Percentiles rank a stretch among this genome's conserved stretches.
Conservation (phyloP, 2,113 vertebrate genomes). For the Microcebus tavaratra region DNA sequence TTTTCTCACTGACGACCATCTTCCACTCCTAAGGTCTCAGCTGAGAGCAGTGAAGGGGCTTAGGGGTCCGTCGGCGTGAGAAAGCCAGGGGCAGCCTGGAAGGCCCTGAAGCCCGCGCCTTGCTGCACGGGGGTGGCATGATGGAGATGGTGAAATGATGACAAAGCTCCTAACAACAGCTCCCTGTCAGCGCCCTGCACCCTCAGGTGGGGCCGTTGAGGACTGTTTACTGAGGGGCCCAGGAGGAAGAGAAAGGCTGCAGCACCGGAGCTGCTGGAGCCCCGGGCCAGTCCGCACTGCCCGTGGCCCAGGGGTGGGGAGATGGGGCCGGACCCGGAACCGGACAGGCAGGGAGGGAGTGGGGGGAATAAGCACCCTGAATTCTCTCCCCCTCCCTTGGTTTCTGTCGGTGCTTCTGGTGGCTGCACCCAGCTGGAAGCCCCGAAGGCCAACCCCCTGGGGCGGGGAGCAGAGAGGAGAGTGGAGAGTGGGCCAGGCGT, state of each 20-base stretch:
- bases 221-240: not conserved
- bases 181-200: not conserved
- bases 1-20: not conserved
- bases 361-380: not conserved
- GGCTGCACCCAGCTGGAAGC: not conserved
- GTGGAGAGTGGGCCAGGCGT: not conserved
- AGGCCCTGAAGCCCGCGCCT: too few relatives aligned
- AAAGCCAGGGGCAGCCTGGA: not conserved
- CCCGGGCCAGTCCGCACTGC: not conserved
- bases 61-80: not conserved
- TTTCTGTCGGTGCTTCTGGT: not conserved
- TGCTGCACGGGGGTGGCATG: not conserved
- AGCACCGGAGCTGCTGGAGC: not conserved
- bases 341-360: not conserved
- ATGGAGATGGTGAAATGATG: too few relatives aligned
- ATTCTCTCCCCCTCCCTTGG: not conserved
- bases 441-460: not conserved
- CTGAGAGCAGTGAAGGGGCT: not conserved
- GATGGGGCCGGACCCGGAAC: not conserved
- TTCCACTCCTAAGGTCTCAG: not conserved
- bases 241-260: not conserved
- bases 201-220: too few relatives aligned
- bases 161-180: not conserved
- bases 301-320: accelerated
- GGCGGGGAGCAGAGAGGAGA: not conserved